Conservation (phyloP, 2,113 vertebrate species). For the Zapus hudsonius region DNA sequence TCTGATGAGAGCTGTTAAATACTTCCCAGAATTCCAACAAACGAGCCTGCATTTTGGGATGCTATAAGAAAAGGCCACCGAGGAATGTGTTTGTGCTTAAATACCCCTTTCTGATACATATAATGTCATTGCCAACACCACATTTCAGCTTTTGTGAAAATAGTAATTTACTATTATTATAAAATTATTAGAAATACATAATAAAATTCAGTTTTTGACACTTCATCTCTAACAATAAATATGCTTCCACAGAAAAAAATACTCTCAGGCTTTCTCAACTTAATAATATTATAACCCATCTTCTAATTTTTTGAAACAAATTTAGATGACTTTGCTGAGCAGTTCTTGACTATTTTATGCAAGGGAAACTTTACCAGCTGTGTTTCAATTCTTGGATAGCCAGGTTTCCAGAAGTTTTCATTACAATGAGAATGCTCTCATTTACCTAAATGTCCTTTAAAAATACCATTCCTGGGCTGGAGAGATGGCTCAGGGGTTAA, state of each 20-base stretch:
- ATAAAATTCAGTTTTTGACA: constrained; percentile 4
- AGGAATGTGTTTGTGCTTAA: not conserved
- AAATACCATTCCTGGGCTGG: not conserved
- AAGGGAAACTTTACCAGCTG: not conserved
- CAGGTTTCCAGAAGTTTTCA: not conserved
- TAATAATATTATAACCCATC: constrained; percentile 3
- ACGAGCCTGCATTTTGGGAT: not conserved
- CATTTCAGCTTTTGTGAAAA: not conserved
- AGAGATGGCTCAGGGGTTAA: too few relatives aligned
- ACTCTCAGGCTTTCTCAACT: not conserved
- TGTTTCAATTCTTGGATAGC: not conserved
- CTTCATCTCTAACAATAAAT: not conserved
- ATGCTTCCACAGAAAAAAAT: not conserved
- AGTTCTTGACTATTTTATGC: not conserved
- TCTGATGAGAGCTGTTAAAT: not conserved
- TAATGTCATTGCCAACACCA: not conserved
- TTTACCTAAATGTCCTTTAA: not conserved
- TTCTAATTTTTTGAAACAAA: not conserved
- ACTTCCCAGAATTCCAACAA: not conserved
- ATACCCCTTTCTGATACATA: not conserved
- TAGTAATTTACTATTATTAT: not conserved
- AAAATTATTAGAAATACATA: not conserved
- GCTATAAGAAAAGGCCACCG: not conserved
- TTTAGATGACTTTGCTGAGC: not conserved
- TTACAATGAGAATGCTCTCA: not conserved